Evolutionary conservation across 2,888 invertebrate species (phyloP).

Genomic region (Lasius platythorax): DNA sequence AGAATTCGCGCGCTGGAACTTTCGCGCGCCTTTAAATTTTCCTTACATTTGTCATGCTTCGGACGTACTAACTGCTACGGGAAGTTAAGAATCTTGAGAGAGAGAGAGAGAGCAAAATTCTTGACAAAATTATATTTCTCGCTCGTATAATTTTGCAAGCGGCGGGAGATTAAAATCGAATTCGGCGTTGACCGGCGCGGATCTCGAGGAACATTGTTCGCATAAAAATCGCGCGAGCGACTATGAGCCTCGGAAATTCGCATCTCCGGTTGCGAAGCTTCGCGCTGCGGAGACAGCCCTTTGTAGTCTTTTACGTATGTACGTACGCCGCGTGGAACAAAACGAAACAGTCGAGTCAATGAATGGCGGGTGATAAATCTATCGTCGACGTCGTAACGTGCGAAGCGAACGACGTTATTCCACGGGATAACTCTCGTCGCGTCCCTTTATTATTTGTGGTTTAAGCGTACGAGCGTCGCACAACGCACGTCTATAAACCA

Average conservation of each 20-base stretch:
- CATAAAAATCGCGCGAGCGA: conserved; percentile 40
- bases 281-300: conserved; percentile 35
- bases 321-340: conserved; percentile 48
- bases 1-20: conserved; percentile 38
- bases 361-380: conserved; percentile 63
- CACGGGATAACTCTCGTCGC: conserved; percentile 33
- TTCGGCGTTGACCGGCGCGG: conserved; percentile 40
- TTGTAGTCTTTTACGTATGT: conserved; percentile 44
- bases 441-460: conserved; percentile 63
- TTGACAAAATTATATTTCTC: conserved; percentile 49
- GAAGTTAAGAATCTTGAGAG: conserved; percentile 20
- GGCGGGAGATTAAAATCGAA: conserved; percentile 29
- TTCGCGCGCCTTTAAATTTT: conserved; percentile 48
- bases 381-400: conserved; percentile 46
- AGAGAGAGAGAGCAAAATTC: conserved; percentile 22
- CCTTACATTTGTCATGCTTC: conserved; percentile 55
- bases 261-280: conserved; percentile 18
- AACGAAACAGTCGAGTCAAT: conserved; percentile 54
- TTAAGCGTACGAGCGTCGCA: conserved; percentile 37
- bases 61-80: conserved; percentile 41
- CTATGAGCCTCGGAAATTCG: conserved; percentile 16
- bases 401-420: conserved; percentile 57
- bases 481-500: neutral
- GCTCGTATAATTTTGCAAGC: conserved; percentile 35
- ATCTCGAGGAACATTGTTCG: conserved; percentile 33